phyloP scores from a whole-genome alignment of 2,888 invertebrate genomes.

The Ichneumon xanthorius region DNA sequence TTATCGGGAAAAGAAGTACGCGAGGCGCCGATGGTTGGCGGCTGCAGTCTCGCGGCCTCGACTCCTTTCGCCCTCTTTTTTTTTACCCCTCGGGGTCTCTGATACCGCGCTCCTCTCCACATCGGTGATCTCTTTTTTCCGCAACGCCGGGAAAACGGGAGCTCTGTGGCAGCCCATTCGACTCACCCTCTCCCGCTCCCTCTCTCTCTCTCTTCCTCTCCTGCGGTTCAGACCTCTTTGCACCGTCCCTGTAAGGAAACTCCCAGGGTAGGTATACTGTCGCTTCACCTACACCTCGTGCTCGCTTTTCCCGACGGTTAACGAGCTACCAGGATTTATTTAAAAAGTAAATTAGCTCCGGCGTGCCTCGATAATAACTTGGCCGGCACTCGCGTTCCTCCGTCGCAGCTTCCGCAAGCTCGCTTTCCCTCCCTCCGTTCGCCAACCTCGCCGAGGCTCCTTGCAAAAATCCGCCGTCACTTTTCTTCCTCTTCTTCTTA shows the following conservation, averaged over 20 bases:
- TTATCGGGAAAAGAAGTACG: conserved; percentile 62
- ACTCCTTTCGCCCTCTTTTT: conserved; percentile 45
- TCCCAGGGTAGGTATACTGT: conserved; percentile 45
- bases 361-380: conserved; percentile 75
- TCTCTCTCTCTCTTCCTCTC: conserved; percentile 12
- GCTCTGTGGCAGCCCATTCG: conserved; percentile 47
- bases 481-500: conserved; percentile 40
- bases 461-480: conserved; percentile 19
- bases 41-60: conserved; percentile 53
- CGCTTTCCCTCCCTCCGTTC: conserved; percentile 31
- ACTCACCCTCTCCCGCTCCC: conserved; percentile 12
- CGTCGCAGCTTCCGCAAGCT: conserved; percentile 21
- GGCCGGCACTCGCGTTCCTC: conserved; percentile 47
- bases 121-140: conserved; percentile 61
- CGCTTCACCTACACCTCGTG: conserved; percentile 59
- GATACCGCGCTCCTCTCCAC: conserved; percentile 44
- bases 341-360: conserved; percentile 77
- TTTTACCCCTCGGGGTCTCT: conserved; percentile 43
- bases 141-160: conserved; percentile 60
- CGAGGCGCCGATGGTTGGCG: conserved; percentile 45
- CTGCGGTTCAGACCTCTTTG: conserved; percentile 47
- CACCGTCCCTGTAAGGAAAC: conserved; percentile 32
- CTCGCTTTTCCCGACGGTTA: conserved; percentile 68
- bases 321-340: conserved; percentile 77
- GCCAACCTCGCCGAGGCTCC: conserved; percentile 6